A percentile compares a stretch with the other conserved stretches of the same genome.
These are phyloP conservation scores for Iguana delicatissima DNA, from an alignment of 2,797 vertebrate genomes.

Conservation along the genomic window DNA sequence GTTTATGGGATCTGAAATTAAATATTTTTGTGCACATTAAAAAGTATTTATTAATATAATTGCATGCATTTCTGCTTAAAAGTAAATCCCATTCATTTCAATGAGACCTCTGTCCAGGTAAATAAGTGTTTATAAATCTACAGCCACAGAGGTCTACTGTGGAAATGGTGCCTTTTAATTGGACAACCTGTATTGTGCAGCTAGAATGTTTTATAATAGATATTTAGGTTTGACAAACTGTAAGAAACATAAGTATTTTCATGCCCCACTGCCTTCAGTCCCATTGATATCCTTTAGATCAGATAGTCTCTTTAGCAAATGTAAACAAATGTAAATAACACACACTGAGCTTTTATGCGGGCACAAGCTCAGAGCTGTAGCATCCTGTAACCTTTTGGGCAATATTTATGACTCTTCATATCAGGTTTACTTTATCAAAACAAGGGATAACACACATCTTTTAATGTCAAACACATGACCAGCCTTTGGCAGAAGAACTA, in stretches of 20 bases:
- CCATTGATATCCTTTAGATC: not conserved
- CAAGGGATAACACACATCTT: not conserved
- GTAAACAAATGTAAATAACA: not conserved
- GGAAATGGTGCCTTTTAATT: slow-evolving; percentile 14
- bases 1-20: slow-evolving; percentile 30
- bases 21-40: not conserved
- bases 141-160: not conserved
- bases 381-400: not conserved
- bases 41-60: not conserved
- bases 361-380: not conserved
- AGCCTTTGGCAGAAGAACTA: not conserved
- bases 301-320: not conserved
- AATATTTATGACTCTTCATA: not conserved
- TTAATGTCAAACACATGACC: not conserved
- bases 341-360: not conserved
- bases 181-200: not conserved
- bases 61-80: not conserved
- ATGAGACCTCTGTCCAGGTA: not conserved
- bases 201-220: not conserved
- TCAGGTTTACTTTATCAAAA: not conserved
- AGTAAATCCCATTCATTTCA: not conserved
- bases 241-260: not conserved
- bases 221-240: too few relatives aligned
- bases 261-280: too few relatives aligned
- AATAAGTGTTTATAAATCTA: not conserved